Conservation (phyloP, 2,797 vertebrate genomes). For the Molossus alvarezi region DNA sequence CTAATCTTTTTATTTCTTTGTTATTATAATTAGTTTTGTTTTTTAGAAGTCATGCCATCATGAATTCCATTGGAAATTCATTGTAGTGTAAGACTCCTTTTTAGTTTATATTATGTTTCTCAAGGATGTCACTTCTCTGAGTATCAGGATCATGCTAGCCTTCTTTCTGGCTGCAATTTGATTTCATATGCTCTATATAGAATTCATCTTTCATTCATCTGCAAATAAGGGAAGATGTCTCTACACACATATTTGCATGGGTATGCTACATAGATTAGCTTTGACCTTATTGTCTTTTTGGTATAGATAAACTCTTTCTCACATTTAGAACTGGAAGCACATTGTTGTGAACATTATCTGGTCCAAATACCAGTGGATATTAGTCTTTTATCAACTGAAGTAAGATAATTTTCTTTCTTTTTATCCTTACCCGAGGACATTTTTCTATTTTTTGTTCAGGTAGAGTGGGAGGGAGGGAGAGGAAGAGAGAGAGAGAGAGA, state of each 20-base stretch:
- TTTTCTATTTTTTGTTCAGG: too few species aligned
- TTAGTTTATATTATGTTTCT: slow-evolving; percentile 10
- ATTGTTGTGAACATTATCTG: not conserved
- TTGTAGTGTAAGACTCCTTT: not conserved
- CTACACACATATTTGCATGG: not conserved
- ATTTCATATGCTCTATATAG: not conserved
- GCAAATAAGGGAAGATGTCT: not conserved
- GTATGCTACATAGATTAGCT: not conserved
- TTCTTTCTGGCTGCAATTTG: slow-evolving; percentile 28
- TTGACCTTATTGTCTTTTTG: not conserved
- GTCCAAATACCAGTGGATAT: not conserved
- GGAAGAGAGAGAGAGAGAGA: too few species aligned
- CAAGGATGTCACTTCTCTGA: not conserved
- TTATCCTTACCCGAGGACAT: too few species aligned
- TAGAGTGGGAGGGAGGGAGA: too few species aligned
- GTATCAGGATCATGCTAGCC: not conserved
- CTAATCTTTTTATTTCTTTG: slow-evolving; percentile 12
- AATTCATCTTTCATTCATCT: slow-evolving; percentile 38
- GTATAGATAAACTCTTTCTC: not conserved
- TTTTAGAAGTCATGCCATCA: not conserved
- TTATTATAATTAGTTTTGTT: slow-evolving; percentile 2
- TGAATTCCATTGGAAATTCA: slow-evolving; percentile 10
- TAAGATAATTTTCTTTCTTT: slow-evolving; percentile 33
- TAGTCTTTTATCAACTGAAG: slow-evolving; percentile 6
- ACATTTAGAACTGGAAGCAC: not conserved